phyloP scores from a whole-genome alignment of 2,113 vertebrate genomes.

The Grus americana region DNA sequence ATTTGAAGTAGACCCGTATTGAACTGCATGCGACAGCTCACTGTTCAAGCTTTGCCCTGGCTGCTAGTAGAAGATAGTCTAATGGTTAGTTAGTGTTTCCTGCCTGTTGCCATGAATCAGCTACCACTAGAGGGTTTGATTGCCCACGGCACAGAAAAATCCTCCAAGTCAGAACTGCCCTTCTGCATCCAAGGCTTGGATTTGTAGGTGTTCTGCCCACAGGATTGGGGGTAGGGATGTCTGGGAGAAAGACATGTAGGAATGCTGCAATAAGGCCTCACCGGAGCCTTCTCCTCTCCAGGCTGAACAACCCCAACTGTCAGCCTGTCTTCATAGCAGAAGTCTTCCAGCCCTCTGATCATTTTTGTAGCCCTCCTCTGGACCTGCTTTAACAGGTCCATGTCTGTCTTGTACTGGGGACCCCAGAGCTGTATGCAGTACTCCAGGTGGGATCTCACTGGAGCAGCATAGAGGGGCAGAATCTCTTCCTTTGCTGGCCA shows the following conservation, averaged over 20 bases:
- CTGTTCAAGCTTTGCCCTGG: background rate
- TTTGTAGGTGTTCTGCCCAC: background rate
- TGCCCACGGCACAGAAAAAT: background rate
- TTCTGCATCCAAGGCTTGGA: background rate
- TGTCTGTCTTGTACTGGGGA: background rate
- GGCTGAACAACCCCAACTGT: background rate
- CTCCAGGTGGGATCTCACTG: background rate
- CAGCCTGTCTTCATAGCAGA: background rate
- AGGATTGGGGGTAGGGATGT: rapidly evolving
- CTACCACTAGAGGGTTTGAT: rapidly evolving
- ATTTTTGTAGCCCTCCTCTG: background rate
- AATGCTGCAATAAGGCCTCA: background rate
- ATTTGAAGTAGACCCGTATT: background rate
- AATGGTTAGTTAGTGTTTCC: background rate
- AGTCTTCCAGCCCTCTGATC: background rate
- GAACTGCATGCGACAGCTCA: background rate
- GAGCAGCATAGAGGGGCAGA: background rate
- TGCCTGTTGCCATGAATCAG: background rate
- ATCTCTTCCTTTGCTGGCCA: background rate
- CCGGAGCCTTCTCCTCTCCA: background rate
- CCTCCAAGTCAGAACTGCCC: background rate
- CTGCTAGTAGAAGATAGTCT: background rate
- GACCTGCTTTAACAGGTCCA: background rate
- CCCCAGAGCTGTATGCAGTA: background rate
- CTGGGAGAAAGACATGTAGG: background rate